Conservation (phyloP, 2,797 vertebrate species). For the Mionectes olivaceus region DNA sequence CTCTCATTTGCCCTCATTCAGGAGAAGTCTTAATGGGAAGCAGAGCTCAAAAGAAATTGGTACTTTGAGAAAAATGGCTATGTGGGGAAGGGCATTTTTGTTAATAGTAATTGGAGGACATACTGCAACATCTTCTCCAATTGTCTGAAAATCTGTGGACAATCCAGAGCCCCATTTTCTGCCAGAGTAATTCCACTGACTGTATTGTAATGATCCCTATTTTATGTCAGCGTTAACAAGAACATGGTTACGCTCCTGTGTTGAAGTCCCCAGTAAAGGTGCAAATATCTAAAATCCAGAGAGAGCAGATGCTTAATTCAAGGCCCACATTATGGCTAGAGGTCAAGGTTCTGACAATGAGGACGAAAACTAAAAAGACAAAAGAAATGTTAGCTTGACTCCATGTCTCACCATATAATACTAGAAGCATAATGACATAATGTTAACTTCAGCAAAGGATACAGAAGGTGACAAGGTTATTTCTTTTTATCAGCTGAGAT, state of each 20-base stretch:
- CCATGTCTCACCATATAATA: not conserved
- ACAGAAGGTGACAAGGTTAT: constrained; percentile 61
- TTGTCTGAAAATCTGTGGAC: constrained; percentile 57
- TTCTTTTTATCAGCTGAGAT: constrained; percentile 49
- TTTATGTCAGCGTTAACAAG: not conserved
- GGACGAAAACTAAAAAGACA: constrained; percentile 38
- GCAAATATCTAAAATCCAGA: constrained; percentile 11
- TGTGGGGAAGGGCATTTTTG: constrained; percentile 54
- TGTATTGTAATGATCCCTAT: constrained; percentile 9
- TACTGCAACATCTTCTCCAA: constrained; percentile 58
- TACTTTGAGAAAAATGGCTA: constrained; percentile 56
- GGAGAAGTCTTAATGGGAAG: constrained; percentile 60
- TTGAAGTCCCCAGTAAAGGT: not conserved
- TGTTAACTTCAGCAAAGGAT: constrained; percentile 45
- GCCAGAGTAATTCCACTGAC: constrained; percentile 24
- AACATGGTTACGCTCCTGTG: not conserved
- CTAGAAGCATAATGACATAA: constrained; percentile 41
- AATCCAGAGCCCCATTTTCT: constrained; percentile 35
- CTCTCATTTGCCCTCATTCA: constrained; percentile 66
- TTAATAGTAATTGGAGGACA: constrained; percentile 66
- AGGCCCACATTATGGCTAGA: not conserved
- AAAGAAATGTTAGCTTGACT: constrained; percentile 42
- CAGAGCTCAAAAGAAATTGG: constrained; percentile 54
- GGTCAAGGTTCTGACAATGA: constrained; percentile 47
- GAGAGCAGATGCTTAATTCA: constrained; percentile 25